Evolutionary conservation across 1,140 invertebrate species (phyloP), one percentile per base, ranked within the genome.

Genomic region (Rhysida immarginata): DNA sequence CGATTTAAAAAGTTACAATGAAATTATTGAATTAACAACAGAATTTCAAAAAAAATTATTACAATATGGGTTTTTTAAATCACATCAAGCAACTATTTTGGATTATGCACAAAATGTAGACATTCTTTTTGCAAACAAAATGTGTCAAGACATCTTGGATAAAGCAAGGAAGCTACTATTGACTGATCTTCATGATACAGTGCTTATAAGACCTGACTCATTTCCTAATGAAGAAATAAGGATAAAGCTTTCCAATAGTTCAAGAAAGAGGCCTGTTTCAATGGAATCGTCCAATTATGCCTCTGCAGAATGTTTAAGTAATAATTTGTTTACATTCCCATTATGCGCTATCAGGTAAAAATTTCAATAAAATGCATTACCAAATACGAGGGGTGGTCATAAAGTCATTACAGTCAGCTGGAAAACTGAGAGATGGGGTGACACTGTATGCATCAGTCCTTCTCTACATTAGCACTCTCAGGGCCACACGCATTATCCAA

Each of bases 31-130:
- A 2, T 74, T 78, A 54, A 82, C 85, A 50, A 64, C 77, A 45
- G 69, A 78, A 29, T 84, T 90, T 59, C 80, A 88, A 63, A 68
- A 75, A 29, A 75, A 75, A 54, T 70, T 90, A 42, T 62, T 74
- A 2, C 55, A 62, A 1, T 26, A 68, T 20, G 64, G 65, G 23
- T 73, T 74, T 50, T 64, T 73, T 42, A n/a, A 55, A 8, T 26
- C 55, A 8, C 66, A 75, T 1, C 66, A 78, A 46, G 67, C 71
- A 18, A 71, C 74, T 1, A 67, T 85, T 13, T 63, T 78, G 11
- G 74, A 83, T 2, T 91, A 87, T 66, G 76, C 81, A 1, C 75
- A 78, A 26, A 82, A 89, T 69, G 80, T 92, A 41, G 83, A 90
- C 64, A 70, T 78, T 3, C 69, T 88, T 23, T 91, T 86, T 71